A percentile compares a stretch with the other conserved stretches of the same genome.
Evolutionary conservation across 2,113 vertebrate genomes (phyloP).

Genomic region (Brachirus orientalis): DNA sequence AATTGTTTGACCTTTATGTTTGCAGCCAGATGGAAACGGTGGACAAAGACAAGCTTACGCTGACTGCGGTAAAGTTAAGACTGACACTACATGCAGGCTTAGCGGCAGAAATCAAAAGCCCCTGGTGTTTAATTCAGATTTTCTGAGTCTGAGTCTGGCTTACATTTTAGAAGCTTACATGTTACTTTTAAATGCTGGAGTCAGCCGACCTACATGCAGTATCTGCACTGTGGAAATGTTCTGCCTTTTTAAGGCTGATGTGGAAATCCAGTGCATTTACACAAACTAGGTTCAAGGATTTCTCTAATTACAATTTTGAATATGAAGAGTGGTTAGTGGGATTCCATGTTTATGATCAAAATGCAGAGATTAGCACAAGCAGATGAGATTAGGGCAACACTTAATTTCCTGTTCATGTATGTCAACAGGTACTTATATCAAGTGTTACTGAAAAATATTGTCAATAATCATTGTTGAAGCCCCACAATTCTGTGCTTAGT

Average conservation of each 20-base stretch:
- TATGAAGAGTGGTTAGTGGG: no score
- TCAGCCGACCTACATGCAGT: not conserved
- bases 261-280: not conserved
- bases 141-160: conserved; percentile 18
- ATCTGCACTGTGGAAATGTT: not conserved
- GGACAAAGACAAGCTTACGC: conserved; percentile 67
- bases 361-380: not conserved
- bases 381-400: no score
- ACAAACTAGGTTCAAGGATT: not conserved
- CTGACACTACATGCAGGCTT: conserved; percentile 30
- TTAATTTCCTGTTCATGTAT: no score
- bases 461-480: no score
- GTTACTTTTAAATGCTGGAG: conserved; percentile 1
- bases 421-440: no score
- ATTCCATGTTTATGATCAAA: not conserved
- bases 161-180: conserved; percentile 6
- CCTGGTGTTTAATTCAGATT: conserved; percentile 21
- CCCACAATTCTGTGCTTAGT: no score
- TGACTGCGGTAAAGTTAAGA: conserved; percentile 61
- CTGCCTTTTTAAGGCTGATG: not conserved
- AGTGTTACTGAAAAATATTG: no score
- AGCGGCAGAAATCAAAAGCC: conserved; percentile 30
- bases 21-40: conserved; percentile 60
- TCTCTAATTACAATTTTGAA: no score
- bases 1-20: conserved; percentile 76